Evolutionary conservation across 2,113 vertebrate species (phyloP).

Genomic region (Xiphophorus maculatus): DNA sequence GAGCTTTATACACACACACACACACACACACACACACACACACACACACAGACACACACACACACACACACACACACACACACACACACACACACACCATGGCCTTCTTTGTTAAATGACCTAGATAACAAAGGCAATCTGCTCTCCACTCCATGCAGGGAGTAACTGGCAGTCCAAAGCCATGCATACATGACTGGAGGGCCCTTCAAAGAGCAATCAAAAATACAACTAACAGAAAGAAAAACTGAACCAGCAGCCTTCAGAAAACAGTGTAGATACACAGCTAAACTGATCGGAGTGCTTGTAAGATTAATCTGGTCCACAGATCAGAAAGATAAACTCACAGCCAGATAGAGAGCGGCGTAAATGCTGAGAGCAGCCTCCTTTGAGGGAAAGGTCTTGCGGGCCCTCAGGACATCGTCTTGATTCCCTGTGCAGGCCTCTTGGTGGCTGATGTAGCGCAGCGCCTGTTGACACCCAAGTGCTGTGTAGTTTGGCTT

Average conservation of each 20-base stretch:
- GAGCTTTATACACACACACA: too few species aligned
- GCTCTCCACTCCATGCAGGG: constrained; percentile 15
- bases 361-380: constrained; percentile 94
- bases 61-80: too few species aligned
- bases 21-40: too few species aligned
- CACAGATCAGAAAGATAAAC: constrained; percentile 55
- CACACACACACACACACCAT: too few species aligned
- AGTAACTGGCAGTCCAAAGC: constrained; percentile 2
- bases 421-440: constrained; percentile 95
- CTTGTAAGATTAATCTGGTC: not conserved
- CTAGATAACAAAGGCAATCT: constrained; percentile 55
- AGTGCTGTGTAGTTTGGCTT: constrained; percentile 97
- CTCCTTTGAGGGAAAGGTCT: constrained; percentile 99
- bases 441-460: constrained; percentile 94
- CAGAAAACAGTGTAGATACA: not conserved
- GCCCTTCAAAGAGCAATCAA: too few species aligned
- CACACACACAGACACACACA: too few species aligned
- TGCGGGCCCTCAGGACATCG: constrained; percentile 90
- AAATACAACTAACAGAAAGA: too few species aligned
- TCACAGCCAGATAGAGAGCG: constrained; percentile 95
- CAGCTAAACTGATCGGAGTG: not conserved
- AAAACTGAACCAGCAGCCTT: not conserved
- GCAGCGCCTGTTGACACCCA: constrained; percentile 92
- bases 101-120: constrained; percentile 38
- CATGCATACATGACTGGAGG: not conserved